Conservation (phyloP, 2,113 vertebrate species). For the Mystacornis crossleyi region DNA sequence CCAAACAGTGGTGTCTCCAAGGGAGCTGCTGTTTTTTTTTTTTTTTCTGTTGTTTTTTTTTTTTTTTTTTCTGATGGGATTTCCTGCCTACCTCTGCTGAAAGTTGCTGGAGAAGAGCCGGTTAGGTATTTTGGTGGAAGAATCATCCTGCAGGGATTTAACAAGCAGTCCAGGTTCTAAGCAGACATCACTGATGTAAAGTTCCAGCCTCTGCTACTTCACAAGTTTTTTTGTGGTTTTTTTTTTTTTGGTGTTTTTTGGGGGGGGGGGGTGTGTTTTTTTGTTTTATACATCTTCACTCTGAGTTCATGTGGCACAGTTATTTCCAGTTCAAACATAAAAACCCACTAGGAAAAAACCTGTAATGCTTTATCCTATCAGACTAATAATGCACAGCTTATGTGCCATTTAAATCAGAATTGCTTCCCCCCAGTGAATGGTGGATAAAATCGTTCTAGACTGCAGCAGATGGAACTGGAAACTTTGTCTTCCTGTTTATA, state of each 20-base stretch:
- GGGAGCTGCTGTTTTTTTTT: background rate
- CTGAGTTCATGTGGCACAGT: background rate
- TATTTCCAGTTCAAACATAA: background rate
- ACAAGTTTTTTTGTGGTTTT: background rate
- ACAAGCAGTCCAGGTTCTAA: background rate
- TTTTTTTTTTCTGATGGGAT: background rate
- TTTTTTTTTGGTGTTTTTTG: no score
- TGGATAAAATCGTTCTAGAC: conserved; percentile 12
- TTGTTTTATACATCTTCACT: background rate
- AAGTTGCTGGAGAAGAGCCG: background rate
- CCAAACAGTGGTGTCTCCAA: background rate
- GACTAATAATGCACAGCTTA: background rate
- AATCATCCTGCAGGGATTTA: background rate
- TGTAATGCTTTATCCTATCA: background rate
- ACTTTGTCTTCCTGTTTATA: background rate
- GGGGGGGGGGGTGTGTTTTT: no score
- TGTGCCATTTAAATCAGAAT: conserved; percentile 23
- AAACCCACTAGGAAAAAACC: background rate
- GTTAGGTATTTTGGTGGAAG: background rate
- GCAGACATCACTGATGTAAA: background rate
- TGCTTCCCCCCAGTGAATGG: background rate
- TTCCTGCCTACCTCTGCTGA: background rate
- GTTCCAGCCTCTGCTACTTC: background rate
- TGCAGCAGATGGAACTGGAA: conserved; percentile 29
- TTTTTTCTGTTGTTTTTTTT: background rate